Percentiles rank a stretch among this genome's conserved stretches.
These are phyloP conservation scores for Holcopasites calliopsidis DNA, from an alignment of 1,140 invertebrate species.

Conservation along the genomic window DNA sequence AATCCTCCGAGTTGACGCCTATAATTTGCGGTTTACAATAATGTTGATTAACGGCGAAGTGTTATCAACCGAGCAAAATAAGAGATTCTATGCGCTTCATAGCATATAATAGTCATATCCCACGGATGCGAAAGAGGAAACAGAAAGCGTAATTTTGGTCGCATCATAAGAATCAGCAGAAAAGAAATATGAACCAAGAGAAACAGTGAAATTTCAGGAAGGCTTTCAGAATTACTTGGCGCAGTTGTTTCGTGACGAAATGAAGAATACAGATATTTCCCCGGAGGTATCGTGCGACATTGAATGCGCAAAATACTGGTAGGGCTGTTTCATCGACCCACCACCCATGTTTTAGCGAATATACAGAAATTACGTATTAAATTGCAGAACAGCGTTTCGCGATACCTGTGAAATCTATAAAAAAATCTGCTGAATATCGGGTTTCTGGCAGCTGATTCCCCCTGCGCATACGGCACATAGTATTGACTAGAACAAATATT, in stretches of 20 bases:
- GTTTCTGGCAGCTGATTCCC: no score
- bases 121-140: not conserved
- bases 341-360: not conserved
- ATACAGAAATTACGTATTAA: constrained; percentile 1
- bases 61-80: no score
- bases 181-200: not conserved
- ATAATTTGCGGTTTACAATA: no score
- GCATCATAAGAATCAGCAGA: not conserved
- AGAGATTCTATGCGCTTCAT: no score
- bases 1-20: no score
- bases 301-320: not conserved
- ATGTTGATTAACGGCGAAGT: no score
- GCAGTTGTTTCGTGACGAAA: constrained; percentile 15
- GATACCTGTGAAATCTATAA: no score
- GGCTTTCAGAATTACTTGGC: constrained; percentile 2
- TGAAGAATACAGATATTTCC: constrained; percentile 58
- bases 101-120: no score
- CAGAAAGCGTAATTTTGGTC: not conserved
- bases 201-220: constrained; percentile 47
- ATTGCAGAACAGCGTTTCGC: no score
- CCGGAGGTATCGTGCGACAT: constrained; percentile 43
- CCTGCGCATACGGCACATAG: no score
- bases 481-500: no score
- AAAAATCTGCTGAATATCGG: no score
- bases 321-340: not conserved